Evolutionary conservation across 2,113 vertebrate species (phyloP).

Genomic region (Poecilia latipinna): DNA sequence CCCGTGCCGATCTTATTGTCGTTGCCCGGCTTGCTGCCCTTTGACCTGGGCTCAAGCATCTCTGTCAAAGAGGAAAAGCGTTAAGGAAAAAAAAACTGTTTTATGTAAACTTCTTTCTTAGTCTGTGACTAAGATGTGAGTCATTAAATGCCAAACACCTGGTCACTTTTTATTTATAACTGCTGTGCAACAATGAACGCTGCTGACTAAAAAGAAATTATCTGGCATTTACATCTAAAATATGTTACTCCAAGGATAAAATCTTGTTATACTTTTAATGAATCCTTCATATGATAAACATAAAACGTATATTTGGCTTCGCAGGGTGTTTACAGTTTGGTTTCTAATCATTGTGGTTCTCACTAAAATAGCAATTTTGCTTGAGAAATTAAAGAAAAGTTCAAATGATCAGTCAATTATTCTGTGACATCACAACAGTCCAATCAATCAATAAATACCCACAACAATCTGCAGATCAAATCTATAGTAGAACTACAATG

Average conservation of each 20-base stretch:
- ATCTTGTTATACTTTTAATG: background rate
- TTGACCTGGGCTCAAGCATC: constrained; percentile 89
- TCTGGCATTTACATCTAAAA: no score
- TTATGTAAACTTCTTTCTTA: background rate
- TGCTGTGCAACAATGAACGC: background rate
- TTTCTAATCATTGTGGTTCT: no score
- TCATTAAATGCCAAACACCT: background rate
- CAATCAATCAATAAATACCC: background rate
- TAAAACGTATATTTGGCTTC: background rate
- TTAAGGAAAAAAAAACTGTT: background rate
- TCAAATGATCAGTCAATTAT: no score
- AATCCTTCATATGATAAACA: background rate
- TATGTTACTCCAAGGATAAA: background rate
- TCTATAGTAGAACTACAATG: background rate
- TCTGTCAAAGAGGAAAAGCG: constrained; percentile 73
- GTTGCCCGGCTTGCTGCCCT: constrained; percentile 73
- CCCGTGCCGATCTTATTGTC: constrained; percentile 83
- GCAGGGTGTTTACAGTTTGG: no score
- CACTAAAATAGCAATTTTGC: no score
- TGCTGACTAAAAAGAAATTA: no score
- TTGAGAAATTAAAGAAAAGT: no score
- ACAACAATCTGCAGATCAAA: background rate
- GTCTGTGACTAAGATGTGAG: background rate
- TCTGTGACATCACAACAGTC: no score
- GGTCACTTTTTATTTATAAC: background rate